phyloP scores from a whole-genome alignment of 2,888 invertebrate genomes.

The Andrena bicolor region DNA sequence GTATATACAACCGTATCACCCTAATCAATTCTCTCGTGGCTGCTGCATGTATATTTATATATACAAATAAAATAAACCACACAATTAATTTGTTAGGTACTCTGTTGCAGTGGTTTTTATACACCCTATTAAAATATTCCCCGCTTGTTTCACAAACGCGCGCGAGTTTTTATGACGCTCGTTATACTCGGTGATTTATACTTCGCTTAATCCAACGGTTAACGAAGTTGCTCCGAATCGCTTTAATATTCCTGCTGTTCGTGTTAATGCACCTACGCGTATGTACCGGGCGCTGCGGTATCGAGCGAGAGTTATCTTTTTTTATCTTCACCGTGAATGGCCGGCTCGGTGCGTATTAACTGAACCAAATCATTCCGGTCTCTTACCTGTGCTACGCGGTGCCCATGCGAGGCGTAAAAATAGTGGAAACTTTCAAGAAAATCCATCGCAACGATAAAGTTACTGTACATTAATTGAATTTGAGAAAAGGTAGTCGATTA shows the following conservation, averaged over 20 bases:
- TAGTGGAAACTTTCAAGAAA: conserved; percentile 54
- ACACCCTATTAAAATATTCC: background rate
- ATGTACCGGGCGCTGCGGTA: conserved; percentile 33
- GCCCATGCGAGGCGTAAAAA: conserved; percentile 45
- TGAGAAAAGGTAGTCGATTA: background rate
- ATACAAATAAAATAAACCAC: conserved; percentile 75
- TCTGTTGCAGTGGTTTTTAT: background rate
- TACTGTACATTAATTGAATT: conserved; percentile 33
- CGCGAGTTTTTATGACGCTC: no score
- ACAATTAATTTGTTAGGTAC: conserved; percentile 52
- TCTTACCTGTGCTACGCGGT: conserved; percentile 47
- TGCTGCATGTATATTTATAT: conserved; percentile 80
- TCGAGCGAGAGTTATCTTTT: conserved; percentile 62
- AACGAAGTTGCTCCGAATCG: background rate
- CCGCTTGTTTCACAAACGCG: background rate
- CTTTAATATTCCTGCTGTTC: conserved; percentile 7
- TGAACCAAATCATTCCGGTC: conserved; percentile 63
- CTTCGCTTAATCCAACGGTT: background rate
- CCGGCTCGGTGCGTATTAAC: conserved; percentile 56
- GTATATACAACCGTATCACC: conserved; percentile 50
- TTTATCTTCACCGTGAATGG: conserved; percentile 52
- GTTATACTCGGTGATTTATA: background rate
- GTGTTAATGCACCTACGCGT: conserved; percentile 29
- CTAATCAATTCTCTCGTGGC: conserved; percentile 64
- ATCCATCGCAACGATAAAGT: conserved; percentile 45